Evolutionary conservation across 37 sponge, comb jelly and placozoan species (phyloP), one percentile per base, ranked within the genome.

Genomic region (Hexactinellida sp.): DNA sequence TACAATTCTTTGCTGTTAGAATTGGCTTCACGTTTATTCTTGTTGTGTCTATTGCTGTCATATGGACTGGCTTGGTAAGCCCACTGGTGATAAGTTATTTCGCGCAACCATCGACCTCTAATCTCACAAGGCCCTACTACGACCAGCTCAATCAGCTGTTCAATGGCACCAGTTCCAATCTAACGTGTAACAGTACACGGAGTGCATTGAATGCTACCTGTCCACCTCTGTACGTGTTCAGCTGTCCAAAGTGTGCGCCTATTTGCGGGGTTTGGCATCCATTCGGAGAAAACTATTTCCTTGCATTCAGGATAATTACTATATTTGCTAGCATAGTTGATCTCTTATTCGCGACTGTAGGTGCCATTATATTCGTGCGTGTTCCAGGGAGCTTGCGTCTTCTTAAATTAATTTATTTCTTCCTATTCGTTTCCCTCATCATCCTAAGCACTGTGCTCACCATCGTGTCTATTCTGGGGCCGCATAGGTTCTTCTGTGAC

Each of bases 261-360:
- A 63, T 63, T 63, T 63, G 76, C 13, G 76, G 76, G 28, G 13
- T 63, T 23, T 63, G 76, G 76, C 76, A 63, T 63, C 76, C 76
- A 25, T 63, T 63, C 13, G 76, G 76, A 25, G 76, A 63, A 7
- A 25, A 1, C 30, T 63, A 63, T 28, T 63, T 63, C 76, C 21
- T 21, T 5, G 76, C 76, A 32, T 63, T 25, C 13, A 63, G 76
- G 13, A n/a, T 63, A 7, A 63, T 63, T 23, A 23, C 76, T 5
- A 63, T 63, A 7, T 21, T 23, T n/a, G 13, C 30, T 3, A 63
- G 76, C 13, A 63, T 63, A 32, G 34, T 63, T n/a, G 76, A 25
- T 63, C 30, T 63, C 13, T 5, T n/a, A 63, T 63, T 63, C 76
- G 21, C 76, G 3, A 63, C 34, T 63, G 76, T 63, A 25, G 76